These are phyloP conservation scores for Oryzaephilus surinamensis DNA, from an alignment of 1,140 invertebrate genomes.

Conservation along the genomic window DNA sequence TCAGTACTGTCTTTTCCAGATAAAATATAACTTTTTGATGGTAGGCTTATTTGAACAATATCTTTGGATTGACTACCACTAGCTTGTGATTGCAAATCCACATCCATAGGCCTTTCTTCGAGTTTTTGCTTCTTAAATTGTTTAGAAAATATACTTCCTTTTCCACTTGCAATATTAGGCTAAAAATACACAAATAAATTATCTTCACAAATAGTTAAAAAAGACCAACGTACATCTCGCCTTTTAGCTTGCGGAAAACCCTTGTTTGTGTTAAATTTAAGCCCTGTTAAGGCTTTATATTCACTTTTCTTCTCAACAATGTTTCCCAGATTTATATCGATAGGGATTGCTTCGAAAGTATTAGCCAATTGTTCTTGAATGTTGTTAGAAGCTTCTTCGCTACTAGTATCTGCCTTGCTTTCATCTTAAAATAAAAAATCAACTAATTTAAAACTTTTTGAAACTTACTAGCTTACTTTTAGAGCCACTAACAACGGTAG, in stretches of 20 bases:
- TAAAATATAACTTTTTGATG: conserved; percentile 42
- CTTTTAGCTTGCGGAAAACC: conserved; percentile 34
- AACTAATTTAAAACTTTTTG: too few species aligned
- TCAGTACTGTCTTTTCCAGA: conserved; percentile 42
- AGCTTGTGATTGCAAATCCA: too few species aligned
- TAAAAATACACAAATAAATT: too few species aligned
- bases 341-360: conserved; percentile 30
- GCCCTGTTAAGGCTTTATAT: conserved; percentile 1
- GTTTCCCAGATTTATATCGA: conserved; percentile 33
- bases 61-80: too few species aligned
- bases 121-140: conserved; percentile 26
- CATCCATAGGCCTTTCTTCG: conserved; percentile 9
- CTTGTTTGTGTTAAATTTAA: conserved; percentile 14
- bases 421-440: conserved; percentile 1
- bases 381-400: too few species aligned
- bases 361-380: conserved; percentile 27
- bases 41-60: conserved; percentile 14
- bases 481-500: conserved; percentile 46
- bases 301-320: conserved; percentile 29
- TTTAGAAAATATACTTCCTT: conserved; percentile 37
- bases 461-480: conserved; percentile 35
- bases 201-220: too few species aligned
- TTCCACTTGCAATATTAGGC: conserved; percentile 2
- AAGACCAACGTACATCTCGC: conserved; percentile 20
- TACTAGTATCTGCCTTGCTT: too few species aligned